phyloP scores from a whole-genome alignment of 2,113 vertebrate species.

The Calidris pygmaea region DNA sequence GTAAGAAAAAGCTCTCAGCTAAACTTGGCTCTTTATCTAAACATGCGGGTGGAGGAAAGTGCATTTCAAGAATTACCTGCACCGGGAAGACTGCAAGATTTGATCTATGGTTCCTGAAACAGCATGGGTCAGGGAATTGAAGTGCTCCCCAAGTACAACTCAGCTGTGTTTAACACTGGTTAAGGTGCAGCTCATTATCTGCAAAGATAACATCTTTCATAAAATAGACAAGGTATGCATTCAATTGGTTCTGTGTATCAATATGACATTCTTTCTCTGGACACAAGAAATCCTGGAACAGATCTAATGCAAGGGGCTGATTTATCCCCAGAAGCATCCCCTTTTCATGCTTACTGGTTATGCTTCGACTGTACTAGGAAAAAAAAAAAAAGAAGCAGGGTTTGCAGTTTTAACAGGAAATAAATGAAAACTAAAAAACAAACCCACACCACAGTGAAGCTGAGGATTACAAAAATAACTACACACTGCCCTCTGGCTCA shows the following conservation, averaged over 20 bases:
- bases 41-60: background rate
- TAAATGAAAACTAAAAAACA: slow-evolving; percentile 52
- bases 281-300: background rate
- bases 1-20: slow-evolving; percentile 22
- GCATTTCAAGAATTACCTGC: background rate
- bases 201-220: background rate
- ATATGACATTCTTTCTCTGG: background rate
- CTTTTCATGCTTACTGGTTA: background rate
- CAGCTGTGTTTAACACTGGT: background rate
- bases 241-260: background rate
- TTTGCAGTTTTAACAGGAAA: slow-evolving; percentile 57
- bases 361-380: background rate
- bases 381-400: background rate
- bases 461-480: slow-evolving; percentile 52
- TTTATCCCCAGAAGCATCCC: slow-evolving; percentile 2
- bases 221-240: background rate
- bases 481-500: slow-evolving; percentile 65
- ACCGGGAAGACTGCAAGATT: background rate
- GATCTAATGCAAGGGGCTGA: slow-evolving; percentile 1
- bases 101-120: slow-evolving; percentile 23
- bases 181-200: slow-evolving; percentile 21
- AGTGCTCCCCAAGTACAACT: background rate
- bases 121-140: slow-evolving; percentile 5
- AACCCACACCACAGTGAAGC: slow-evolving; percentile 22
- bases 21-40: slow-evolving; percentile 24